phyloP scores from a whole-genome alignment of 92 coral and sea anemone species.

The Galaxea fascicularis region DNA sequence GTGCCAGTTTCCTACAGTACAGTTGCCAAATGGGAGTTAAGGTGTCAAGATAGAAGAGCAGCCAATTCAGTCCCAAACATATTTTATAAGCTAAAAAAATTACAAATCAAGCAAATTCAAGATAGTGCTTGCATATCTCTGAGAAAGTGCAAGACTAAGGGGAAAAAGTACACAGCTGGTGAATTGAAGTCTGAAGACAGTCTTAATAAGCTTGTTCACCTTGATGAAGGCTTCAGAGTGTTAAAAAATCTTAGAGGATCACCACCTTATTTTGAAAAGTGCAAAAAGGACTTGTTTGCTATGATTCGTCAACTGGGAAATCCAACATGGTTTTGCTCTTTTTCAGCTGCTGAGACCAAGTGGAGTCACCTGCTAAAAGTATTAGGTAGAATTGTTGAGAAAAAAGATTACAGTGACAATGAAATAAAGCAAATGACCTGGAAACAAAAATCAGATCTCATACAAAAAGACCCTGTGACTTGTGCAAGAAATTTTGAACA shows the following conservation, averaged over 20 bases:
- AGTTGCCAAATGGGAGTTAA: constrained; percentile 82
- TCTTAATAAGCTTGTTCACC: constrained; percentile 64
- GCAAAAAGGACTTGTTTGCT: too few species aligned
- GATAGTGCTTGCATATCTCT: constrained; percentile 61
- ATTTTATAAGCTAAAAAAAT: constrained; percentile 77
- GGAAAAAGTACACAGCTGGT: constrained; percentile 81
- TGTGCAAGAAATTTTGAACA: constrained; percentile 85
- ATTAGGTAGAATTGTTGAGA: constrained; percentile 67
- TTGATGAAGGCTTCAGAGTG: constrained; percentile 90
- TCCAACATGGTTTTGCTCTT: too few species aligned
- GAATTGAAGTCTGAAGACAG: constrained; percentile 58
- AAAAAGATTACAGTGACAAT: constrained; percentile 61
- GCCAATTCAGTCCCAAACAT: constrained; percentile 78
- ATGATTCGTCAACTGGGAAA: too few species aligned
- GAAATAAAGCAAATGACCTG: constrained; percentile 68
- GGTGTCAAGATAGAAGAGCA: constrained; percentile 70
- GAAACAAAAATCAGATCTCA: constrained; percentile 77
- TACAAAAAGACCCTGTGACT: constrained; percentile 75
- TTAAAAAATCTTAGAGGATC: constrained; percentile 70
- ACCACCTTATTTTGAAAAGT: constrained; percentile 78
- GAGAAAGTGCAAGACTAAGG: constrained; percentile 75
- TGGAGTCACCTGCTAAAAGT: constrained; percentile 73
- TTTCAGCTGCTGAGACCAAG: constrained; percentile 85
- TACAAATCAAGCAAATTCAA: constrained; percentile 86
- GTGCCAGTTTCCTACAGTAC: too few species aligned